Conservation (phyloP, 1,140 invertebrate species). For the Drosophila yakuba region DNA sequence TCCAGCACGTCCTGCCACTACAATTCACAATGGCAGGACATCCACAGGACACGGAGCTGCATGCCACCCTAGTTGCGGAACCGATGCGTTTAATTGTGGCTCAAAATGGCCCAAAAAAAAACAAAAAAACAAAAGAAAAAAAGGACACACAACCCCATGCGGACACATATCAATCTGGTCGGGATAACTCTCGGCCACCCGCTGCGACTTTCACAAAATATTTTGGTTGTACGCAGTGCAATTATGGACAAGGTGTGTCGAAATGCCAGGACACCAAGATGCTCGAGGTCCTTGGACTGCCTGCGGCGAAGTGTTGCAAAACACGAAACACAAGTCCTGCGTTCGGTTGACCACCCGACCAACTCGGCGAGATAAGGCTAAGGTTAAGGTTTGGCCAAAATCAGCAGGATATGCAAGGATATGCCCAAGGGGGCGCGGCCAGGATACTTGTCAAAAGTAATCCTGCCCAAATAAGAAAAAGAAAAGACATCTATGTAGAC, state of each 20-base stretch:
- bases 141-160: slow-evolving; percentile 41
- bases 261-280: slow-evolving; percentile 48
- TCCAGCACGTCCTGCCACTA: slow-evolving; percentile 66
- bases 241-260: slow-evolving; percentile 72
- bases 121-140: slow-evolving; percentile 39
- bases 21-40: slow-evolving; percentile 52
- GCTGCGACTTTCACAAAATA: slow-evolving; percentile 83
- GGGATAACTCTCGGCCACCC: slow-evolving; percentile 46
- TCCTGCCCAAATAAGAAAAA: slow-evolving; percentile 12
- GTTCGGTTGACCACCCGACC: slow-evolving; percentile 73
- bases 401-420: slow-evolving; percentile 10
- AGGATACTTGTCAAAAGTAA: slow-evolving; percentile 53
- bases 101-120: slow-evolving; percentile 56
- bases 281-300: slow-evolving; percentile 33
- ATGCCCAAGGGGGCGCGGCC: slow-evolving; percentile 56
- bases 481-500: slow-evolving; percentile 54
- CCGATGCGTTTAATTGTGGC: slow-evolving; percentile 80
- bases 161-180: slow-evolving; percentile 68
- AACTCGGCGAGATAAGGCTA: slow-evolving; percentile 51
- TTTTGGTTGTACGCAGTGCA: slow-evolving; percentile 83
- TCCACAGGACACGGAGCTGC: slow-evolving; percentile 33
- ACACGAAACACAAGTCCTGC: slow-evolving; percentile 62
- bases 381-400: slow-evolving; percentile 14
- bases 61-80: slow-evolving; percentile 82
- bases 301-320: slow-evolving; percentile 75